A percentile compares a stretch with the other conserved stretches of the same genome.
Evolutionary conservation across 2,888 invertebrate genomes (phyloP).

Genomic region (Clusia tigrina): DNA sequence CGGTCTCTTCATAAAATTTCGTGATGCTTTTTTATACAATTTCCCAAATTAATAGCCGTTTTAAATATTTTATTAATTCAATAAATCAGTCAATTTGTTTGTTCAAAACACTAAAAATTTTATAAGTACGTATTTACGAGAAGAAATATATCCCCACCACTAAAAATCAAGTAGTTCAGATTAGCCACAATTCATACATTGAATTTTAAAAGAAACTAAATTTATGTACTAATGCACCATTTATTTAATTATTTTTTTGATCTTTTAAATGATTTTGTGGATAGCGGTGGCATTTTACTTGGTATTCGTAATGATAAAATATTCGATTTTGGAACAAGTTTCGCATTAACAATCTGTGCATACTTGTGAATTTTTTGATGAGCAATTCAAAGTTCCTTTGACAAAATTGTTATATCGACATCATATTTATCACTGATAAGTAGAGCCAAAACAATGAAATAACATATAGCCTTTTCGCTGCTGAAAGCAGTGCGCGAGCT

Average conservation of each 20-base stretch:
- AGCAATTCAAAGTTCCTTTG: slow-evolving; percentile 49
- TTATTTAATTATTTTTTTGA: slow-evolving; percentile 14
- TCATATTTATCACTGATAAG: slow-evolving; percentile 51
- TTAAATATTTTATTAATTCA: too few species aligned
- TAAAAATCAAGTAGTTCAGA: too few species aligned
- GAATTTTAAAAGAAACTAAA: too few species aligned
- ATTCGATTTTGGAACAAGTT: slow-evolving; percentile 40
- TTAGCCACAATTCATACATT: too few species aligned
- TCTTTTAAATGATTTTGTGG: background rate
- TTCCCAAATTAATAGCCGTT: too few species aligned
- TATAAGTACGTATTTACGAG: too few species aligned
- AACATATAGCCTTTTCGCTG: slow-evolving; percentile 57
- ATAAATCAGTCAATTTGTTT: too few species aligned
- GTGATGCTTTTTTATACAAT: too few species aligned
- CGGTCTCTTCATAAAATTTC: too few species aligned
- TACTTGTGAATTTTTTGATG: slow-evolving; percentile 50
- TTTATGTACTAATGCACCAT: too few species aligned
- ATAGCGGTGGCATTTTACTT: slow-evolving; percentile 44
- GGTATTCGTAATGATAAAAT: slow-evolving; percentile 49
- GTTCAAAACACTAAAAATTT: too few species aligned
- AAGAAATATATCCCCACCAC: too few species aligned
- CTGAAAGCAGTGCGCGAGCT: slow-evolving; percentile 50
- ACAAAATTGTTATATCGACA: slow-evolving; percentile 46
- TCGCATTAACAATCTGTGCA: slow-evolving; percentile 52
- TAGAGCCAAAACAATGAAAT: slow-evolving; percentile 56